Evolutionary conservation across 2,888 invertebrate species (phyloP).

Genomic region (Dichetophora obliterata): DNA sequence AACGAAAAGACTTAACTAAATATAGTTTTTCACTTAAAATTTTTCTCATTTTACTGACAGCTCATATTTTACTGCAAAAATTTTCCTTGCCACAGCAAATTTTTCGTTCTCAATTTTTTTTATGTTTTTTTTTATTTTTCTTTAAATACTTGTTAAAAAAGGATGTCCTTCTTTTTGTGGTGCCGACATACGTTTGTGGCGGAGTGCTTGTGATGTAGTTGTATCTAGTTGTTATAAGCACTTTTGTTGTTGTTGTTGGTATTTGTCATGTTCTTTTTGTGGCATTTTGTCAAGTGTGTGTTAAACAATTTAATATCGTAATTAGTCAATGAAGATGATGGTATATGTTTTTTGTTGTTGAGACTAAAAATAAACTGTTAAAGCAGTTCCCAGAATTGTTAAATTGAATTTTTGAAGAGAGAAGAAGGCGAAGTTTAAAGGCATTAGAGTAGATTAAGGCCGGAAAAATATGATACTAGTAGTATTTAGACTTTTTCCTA

Average conservation of each 20-base stretch:
- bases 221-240: not conserved
- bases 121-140: not conserved
- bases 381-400: too few relatives aligned
- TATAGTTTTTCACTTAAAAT: not conserved
- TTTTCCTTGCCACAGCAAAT: not conserved
- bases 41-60: slow-evolving; percentile 1
- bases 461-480: too few relatives aligned
- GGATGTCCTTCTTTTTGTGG: not conserved
- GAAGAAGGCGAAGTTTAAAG: too few relatives aligned
- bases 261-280: not conserved
- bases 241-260: not conserved
- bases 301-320: slow-evolving; percentile 42
- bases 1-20: not conserved
- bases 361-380: too few relatives aligned
- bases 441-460: too few relatives aligned
- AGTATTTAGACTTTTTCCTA: too few relatives aligned
- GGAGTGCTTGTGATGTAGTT: not conserved
- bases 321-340: slow-evolving; percentile 39
- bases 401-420: too few relatives aligned
- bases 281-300: slow-evolving; percentile 41
- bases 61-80: slow-evolving; percentile 20
- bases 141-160: not conserved
- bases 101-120: not conserved
- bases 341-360: not conserved
- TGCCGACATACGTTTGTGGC: not conserved